A percentile compares a stretch with the other conserved stretches of the same genome.
Evolutionary conservation across 1,140 invertebrate species (phyloP).

Genomic region (Episyrphus balteatus): DNA sequence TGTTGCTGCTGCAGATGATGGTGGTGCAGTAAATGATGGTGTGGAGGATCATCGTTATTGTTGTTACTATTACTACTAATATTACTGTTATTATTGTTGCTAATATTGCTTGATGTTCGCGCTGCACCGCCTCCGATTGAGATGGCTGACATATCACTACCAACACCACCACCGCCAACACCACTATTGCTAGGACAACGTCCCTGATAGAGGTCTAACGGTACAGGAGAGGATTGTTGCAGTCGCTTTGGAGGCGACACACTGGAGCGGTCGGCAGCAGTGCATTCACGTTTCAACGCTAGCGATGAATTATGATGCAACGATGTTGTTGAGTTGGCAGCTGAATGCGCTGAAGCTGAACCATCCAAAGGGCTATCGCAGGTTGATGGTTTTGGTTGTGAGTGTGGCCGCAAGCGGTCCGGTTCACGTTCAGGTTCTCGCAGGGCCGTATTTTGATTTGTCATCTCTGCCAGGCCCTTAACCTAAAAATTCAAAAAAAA

Average conservation of each 20-base stretch:
- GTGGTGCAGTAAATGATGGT: too few species aligned
- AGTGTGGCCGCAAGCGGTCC: slow-evolving; percentile 32
- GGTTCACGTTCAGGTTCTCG: slow-evolving; percentile 35
- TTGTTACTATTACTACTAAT: too few species aligned
- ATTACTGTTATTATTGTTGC: too few species aligned
- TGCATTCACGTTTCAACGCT: slow-evolving; percentile 12
- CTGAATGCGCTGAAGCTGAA: slow-evolving; percentile 6
- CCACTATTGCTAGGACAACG: slow-evolving; percentile 4
- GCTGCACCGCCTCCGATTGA: not conserved
- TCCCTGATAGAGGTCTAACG: slow-evolving; percentile 35
- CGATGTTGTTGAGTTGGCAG: slow-evolving; percentile 4
- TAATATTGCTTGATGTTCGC: too few species aligned
- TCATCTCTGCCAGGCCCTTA: slow-evolving; percentile 86
- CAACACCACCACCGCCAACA: not conserved
- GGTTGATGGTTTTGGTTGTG: slow-evolving; percentile 20
- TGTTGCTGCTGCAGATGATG: slow-evolving; percentile 7
- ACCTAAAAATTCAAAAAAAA: slow-evolving; percentile 37
- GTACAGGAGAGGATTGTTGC: slow-evolving; percentile 19
- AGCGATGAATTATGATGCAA: not conserved
- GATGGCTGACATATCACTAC: not conserved
- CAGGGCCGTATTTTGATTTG: slow-evolving; percentile 55
- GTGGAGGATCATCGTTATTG: too few species aligned
- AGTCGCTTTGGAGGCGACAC: slow-evolving; percentile 29
- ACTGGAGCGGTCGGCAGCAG: slow-evolving; percentile 27
- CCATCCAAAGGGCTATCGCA: slow-evolving; percentile 12